Evolutionary conservation across 2,113 vertebrate species (phyloP).

Genomic region (Hippocampus barbouri): DNA sequence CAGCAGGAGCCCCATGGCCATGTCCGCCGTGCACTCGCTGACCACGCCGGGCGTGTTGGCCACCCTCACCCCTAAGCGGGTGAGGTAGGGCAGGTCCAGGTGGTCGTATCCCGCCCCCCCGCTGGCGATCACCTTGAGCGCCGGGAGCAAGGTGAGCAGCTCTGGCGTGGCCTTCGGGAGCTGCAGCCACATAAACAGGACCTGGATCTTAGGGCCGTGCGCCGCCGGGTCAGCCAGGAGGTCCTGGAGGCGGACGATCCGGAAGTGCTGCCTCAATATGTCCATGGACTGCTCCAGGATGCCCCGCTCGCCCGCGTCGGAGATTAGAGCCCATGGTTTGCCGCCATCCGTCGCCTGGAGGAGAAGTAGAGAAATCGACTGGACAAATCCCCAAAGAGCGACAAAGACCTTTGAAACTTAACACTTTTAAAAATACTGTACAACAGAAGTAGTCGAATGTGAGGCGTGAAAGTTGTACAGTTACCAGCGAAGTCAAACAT

Average conservation of each 20-base stretch:
- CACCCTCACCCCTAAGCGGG: conserved; percentile 71
- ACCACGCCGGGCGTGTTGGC: conserved; percentile 74
- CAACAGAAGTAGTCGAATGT: too few relatives aligned
- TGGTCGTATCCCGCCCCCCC: conserved; percentile 78
- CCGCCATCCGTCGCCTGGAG: conserved; percentile 43
- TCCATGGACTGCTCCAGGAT: conserved; percentile 10
- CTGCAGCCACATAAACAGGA: conserved; percentile 30
- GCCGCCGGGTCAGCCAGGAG: conserved; percentile 36
- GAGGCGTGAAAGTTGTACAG: background rate
- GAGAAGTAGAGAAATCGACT: background rate
- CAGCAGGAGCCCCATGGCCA: conserved; percentile 78
- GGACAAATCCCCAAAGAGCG: too few relatives aligned
- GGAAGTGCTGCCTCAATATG: conserved; percentile 44
- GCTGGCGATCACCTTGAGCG: conserved; percentile 73
- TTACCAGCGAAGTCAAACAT: background rate
- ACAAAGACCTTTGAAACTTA: too few relatives aligned
- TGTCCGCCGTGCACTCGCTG: conserved; percentile 72
- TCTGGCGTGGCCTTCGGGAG: background rate
- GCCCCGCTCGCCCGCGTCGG: conserved; percentile 23
- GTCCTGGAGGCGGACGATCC: conserved; percentile 35
- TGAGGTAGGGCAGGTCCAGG: conserved; percentile 73
- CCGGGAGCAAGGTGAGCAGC: conserved; percentile 59
- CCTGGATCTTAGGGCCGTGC: conserved; percentile 52
- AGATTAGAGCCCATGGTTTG: conserved; percentile 63
- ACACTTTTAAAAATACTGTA: too few relatives aligned